A percentile compares a stretch with the other conserved stretches of the same genome.
Evolutionary conservation across 1,140 invertebrate genomes (phyloP).

Genomic region (Caenorhabditis latens): DNA sequence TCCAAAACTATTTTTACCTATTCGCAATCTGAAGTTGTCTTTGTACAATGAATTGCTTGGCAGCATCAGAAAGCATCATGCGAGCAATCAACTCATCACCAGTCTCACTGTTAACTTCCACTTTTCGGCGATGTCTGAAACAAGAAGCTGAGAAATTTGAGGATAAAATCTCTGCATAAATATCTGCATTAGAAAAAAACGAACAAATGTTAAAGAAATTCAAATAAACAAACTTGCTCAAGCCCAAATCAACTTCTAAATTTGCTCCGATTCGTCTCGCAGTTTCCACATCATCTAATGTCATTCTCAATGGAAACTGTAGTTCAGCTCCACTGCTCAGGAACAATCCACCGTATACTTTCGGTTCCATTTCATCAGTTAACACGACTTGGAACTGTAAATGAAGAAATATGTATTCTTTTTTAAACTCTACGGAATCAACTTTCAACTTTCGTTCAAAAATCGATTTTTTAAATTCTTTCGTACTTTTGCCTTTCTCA

Average conservation of each 20-base stretch:
- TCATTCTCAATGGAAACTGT: constrained; percentile 63
- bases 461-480: constrained; percentile 7
- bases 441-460: no score
- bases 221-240: constrained; percentile 43
- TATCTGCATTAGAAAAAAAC: no score
- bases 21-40: constrained; percentile 58
- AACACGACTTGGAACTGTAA: constrained; percentile 50
- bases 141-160: not conserved
- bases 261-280: constrained; percentile 61
- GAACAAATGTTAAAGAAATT: no score
- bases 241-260: constrained; percentile 64
- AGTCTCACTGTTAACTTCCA: constrained; percentile 58
- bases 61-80: constrained; percentile 61
- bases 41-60: constrained; percentile 63
- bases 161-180: no score
- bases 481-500: constrained; percentile 12
- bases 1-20: constrained; percentile 27
- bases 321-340: constrained; percentile 60
- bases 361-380: constrained; percentile 63
- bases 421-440: not conserved
- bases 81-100: constrained; percentile 62
- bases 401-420: not conserved
- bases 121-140: constrained; percentile 61
- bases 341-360: constrained; percentile 61
- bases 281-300: constrained; percentile 62